Evolutionary conservation across 2,113 vertebrate genomes (phyloP).

Genomic region (Nanorana parkeri): DNA sequence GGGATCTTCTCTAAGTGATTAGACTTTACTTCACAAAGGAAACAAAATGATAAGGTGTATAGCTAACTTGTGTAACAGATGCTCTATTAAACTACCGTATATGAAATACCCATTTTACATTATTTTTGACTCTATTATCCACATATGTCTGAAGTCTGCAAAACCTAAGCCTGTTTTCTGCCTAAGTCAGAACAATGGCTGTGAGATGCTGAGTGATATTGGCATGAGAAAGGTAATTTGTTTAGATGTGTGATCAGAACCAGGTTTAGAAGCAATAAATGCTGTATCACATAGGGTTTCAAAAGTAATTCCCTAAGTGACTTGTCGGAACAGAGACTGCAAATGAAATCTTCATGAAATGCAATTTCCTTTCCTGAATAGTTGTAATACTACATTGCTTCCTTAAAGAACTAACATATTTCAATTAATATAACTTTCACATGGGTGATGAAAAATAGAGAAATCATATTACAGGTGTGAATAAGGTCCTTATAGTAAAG

Average conservation of each 20-base stretch:
- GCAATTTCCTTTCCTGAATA: conserved; percentile 6
- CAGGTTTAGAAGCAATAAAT: conserved; percentile 34
- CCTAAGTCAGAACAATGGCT: conserved; percentile 16
- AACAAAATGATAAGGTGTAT: background rate
- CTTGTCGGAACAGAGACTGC: conserved; percentile 2
- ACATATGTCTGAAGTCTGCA: conserved; percentile 21
- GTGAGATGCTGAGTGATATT: conserved; percentile 16
- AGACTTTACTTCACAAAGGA: background rate
- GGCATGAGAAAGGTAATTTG: conserved; percentile 32
- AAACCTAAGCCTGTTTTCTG: conserved; percentile 22
- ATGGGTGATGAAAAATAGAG: conserved; percentile 13
- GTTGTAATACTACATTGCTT: conserved; percentile 21
- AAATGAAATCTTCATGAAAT: conserved; percentile 25
- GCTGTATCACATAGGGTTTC: conserved; percentile 27
- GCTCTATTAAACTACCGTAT: conserved; percentile 9
- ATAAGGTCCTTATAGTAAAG: background rate
- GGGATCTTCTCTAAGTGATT: background rate
- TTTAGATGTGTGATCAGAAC: conserved; percentile 39
- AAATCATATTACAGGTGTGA: conserved; percentile 11
- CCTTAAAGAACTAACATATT: conserved; percentile 36
- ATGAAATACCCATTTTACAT: background rate
- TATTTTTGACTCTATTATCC: background rate
- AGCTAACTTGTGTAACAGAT: background rate
- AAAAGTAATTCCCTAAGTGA: conserved; percentile 17
- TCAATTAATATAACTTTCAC: conserved; percentile 21